phyloP scores from a whole-genome alignment of 2,113 vertebrate genomes.

The Scatophagus argus region DNA sequence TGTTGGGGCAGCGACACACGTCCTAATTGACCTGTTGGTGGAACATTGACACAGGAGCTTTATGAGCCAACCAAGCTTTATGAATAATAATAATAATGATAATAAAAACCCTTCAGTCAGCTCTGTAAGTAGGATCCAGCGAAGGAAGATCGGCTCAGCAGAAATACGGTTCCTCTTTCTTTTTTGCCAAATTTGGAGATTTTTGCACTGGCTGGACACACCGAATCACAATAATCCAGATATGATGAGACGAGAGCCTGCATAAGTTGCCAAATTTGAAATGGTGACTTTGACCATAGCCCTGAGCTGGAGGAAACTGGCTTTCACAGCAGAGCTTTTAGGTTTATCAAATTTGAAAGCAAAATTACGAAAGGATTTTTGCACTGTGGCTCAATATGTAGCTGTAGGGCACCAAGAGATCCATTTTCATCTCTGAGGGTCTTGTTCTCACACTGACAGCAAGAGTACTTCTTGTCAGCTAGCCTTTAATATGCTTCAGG shows the following conservation, averaged over 20 bases:
- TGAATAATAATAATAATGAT: too few species aligned
- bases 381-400: conserved; percentile 2
- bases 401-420: conserved; percentile 6
- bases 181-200: conserved; percentile 11
- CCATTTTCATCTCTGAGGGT: neutral
- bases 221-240: conserved; percentile 52
- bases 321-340: conserved; percentile 61
- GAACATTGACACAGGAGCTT: neutral
- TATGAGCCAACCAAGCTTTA: neutral
- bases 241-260: conserved; percentile 38
- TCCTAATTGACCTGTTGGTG: neutral
- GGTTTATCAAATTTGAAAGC: conserved; percentile 58
- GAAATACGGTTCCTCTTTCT: neutral
- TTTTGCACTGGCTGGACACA: neutral
- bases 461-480: neutral
- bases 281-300: conserved; percentile 48
- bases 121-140: neutral
- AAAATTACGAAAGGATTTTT: conserved; percentile 17
- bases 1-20: neutral
- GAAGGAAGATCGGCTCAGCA: neutral
- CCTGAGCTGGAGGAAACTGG: conserved; percentile 53
- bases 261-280: conserved; percentile 36
- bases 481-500: neutral
- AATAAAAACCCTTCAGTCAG: conserved; percentile 17
- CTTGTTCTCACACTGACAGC: neutral